Evolutionary conservation across 2,113 vertebrate species (phyloP).

Genomic region (Ochotona curzoniae): DNA sequence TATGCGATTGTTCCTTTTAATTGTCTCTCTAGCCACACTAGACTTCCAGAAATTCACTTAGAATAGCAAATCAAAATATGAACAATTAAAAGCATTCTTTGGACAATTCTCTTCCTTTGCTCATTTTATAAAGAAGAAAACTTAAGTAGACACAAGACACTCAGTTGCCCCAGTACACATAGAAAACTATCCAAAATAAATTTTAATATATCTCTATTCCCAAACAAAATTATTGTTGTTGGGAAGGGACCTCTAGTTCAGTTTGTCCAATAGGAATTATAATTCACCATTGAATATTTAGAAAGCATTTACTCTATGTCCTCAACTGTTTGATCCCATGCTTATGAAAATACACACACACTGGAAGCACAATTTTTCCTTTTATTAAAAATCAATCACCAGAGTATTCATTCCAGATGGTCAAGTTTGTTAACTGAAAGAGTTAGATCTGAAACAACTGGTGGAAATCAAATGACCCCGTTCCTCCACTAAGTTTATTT

Average conservation of each 20-base stretch:
- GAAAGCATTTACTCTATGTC: not conserved
- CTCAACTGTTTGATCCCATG: not conserved
- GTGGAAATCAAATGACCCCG: conserved; percentile 12
- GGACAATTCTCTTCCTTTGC: not conserved
- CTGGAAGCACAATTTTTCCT: not conserved
- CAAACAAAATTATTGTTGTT: not conserved
- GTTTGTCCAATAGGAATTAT: not conserved
- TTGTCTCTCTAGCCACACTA: not conserved
- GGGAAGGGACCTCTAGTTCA: not conserved
- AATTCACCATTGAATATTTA: conserved; percentile 26
- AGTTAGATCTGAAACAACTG: not conserved
- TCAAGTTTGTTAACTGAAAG: conserved; percentile 6
- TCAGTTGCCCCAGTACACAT: not conserved
- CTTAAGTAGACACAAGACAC: not conserved
- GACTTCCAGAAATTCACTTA: not conserved
- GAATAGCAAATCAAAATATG: not conserved
- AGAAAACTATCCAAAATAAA: conserved; percentile 37
- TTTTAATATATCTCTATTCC: not conserved
- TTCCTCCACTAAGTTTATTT: not conserved
- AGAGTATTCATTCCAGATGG: not conserved
- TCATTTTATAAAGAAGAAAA: not conserved
- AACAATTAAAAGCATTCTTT: not conserved
- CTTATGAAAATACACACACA: not conserved
- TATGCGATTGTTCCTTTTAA: not conserved
- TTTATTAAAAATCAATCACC: not conserved